Base-by-base conservation (phyloP, 2,113 vertebrate species). In the Ammodytes dubius region DNA sequence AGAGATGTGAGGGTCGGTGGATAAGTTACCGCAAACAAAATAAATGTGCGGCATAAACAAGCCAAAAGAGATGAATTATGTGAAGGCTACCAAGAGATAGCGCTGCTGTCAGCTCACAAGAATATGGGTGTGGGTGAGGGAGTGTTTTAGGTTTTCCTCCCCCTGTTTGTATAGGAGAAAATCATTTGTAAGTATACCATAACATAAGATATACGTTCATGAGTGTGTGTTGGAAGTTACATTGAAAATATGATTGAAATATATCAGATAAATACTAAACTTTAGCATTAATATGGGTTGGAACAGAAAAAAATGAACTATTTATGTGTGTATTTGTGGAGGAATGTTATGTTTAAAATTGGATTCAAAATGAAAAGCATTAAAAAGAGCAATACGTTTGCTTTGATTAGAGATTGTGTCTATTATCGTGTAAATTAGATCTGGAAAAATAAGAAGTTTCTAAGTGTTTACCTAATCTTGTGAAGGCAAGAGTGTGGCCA, bases 21-120 rank as follows among this genome's bases (percentile, higher is more conserved):
- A 82, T 82, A 82, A 72, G 43, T 82, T 69, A 75, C 68, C 0
- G 7, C 64, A 85, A 84, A 85, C 79, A 77, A 77, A 85, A 87
- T 52, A 73, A 67, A 85, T 64, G 58, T 11, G 7, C 56, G 57
- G 84, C 69, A 64, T 77, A 85, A 89, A 88, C 83, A 86, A 83
- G 77, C 70, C 66, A 7, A 65, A 37, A 52, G 70, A 83, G 76
- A 81, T 81, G 59, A 81, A 71, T 80, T 68, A 82, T 14, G 83
- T 59, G 61, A 54, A 6, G 49, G 57, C 56, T 77, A 70, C 59
- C 14, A 39, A 58, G 65, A 72, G 81, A 86, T 64, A 61, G 69
- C 82, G 73, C 60, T 52, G 63, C 74, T 74, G 79, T 74, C 81
- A 66, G 58, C 61, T 61, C 47, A n/a, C 10, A 57, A 49, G 70